Percentiles rank a stretch among this genome's conserved stretches.
Conservation (phyloP, 2,113 vertebrate species). For the Marmota flaviventris region DNA sequence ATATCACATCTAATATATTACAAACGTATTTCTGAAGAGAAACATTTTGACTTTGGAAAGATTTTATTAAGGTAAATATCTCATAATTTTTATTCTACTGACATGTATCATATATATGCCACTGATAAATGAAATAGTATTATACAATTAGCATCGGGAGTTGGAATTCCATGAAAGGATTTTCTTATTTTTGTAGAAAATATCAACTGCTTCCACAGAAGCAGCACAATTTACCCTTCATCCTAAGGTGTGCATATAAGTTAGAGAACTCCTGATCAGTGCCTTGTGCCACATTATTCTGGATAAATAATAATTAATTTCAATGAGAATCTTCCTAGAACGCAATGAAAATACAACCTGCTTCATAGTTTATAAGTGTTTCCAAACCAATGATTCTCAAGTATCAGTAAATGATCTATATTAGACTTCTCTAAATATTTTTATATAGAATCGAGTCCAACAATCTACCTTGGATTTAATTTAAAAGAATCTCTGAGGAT, state of each 20-base stretch:
- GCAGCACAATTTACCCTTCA: not conserved
- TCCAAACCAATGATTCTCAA: not conserved
- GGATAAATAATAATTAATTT: not conserved
- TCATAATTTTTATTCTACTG: too few relatives aligned
- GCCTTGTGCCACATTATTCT: not conserved
- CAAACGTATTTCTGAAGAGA: too few relatives aligned
- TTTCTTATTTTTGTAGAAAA: not conserved
- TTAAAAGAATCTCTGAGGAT: not conserved
- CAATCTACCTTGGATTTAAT: not conserved
- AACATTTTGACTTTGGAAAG: too few relatives aligned
- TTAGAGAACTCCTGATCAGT: not conserved
- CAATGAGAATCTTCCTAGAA: not conserved
- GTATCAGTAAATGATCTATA: not conserved
- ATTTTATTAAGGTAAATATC: too few relatives aligned
- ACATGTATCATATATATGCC: too few relatives aligned
- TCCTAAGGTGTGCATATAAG: not conserved
- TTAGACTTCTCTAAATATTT: not conserved
- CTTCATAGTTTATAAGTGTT: not conserved
- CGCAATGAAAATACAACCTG: not conserved
- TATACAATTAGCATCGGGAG: too few relatives aligned
- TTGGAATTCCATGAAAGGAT: too few relatives aligned
- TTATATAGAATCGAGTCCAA: not conserved
- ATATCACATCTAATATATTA: too few relatives aligned
- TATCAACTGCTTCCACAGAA: not conserved
- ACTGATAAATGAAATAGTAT: too few relatives aligned